Base-by-base conservation (phyloP, 2,113 vertebrate species). In the Struthidea cinerea region DNA sequence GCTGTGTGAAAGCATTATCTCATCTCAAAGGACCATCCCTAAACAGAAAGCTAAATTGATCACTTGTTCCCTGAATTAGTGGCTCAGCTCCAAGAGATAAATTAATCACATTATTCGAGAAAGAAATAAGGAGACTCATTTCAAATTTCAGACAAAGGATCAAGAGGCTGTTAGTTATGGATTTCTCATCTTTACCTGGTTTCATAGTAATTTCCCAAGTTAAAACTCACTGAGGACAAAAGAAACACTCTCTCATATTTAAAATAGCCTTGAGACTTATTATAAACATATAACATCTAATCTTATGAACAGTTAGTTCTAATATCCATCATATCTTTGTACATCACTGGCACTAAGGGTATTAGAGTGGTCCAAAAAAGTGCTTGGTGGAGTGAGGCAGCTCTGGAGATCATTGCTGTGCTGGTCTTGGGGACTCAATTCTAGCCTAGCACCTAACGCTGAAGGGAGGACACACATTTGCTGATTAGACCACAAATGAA, bases 1-100 rank as follows among this genome's bases (percentile, higher is more conserved):
- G 35, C 90, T 88, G 32, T 86, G 63, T 90, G 96, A 93, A 93
- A 96, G 67, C 63, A 73, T 93, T 94, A 96, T 95, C 92, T 90
- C 82, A 73, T 95, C 92, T 97, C 92, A 83, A 93, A 96, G 82
- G 75, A 88, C 67, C 14, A 13, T 52, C 82, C 78, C 69, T 86
- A 95, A 94, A 92, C 46, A 94, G 79, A 83, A 94, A 87, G 57
- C 32, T 85, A 83, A 96, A 96, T 77, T 92, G 55, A 80, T 68
- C 37, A 7, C 26, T 95, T 90, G 63, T 73, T 95, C 75, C 50
- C 70, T 90, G 92, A 77, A 83, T 67, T 83, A 79, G 63, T 80
- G 82, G 90, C 94, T 97, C 82, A 83, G 42, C 44, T 94, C 63
- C 85, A 92, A 88, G 55, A 80, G 55, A 85, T 74, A 95, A 92